A percentile compares a stretch with the other conserved stretches of the same genome.
phyloP scores from a whole-genome alignment of 2,797 vertebrate genomes.

The Crenichthys baileyi region DNA sequence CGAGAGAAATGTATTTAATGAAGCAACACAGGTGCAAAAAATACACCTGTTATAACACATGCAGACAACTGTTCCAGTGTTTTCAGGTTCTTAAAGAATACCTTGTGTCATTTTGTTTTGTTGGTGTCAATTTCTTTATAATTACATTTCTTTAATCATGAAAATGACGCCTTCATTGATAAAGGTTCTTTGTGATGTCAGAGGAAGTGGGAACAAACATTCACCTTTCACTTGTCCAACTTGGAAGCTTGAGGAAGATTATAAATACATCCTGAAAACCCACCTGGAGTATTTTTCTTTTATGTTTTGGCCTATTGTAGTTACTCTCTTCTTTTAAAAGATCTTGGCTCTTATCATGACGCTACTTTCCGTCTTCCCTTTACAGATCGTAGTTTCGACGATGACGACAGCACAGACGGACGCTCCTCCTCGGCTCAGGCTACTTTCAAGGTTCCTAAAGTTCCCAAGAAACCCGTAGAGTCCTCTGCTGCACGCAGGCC shows the following conservation, averaged over 20 bases:
- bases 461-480: conserved; percentile 92
- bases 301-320: not conserved
- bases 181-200: not conserved
- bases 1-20: not conserved
- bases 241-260: not conserved
- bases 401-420: conserved; percentile 97
- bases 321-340: not conserved
- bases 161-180: not conserved
- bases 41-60: too few relatives aligned
- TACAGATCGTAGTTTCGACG: conserved; percentile 96
- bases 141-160: not conserved
- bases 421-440: conserved; percentile 90
- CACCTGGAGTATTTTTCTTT: not conserved
- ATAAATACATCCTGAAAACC: not conserved
- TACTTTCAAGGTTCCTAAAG: conserved; percentile 93
- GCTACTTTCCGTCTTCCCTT: not conserved
- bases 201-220: too few relatives aligned
- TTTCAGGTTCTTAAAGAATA: not conserved
- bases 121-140: not conserved
- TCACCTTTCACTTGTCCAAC: not conserved
- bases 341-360: conserved; percentile 15
- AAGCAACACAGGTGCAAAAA: not conserved
- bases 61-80: too few relatives aligned
- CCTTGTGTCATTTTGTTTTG: not conserved
- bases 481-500: conserved; percentile 88